phyloP scores from a whole-genome alignment of 2,888 invertebrate genomes.

The Fragum whitleyi region DNA sequence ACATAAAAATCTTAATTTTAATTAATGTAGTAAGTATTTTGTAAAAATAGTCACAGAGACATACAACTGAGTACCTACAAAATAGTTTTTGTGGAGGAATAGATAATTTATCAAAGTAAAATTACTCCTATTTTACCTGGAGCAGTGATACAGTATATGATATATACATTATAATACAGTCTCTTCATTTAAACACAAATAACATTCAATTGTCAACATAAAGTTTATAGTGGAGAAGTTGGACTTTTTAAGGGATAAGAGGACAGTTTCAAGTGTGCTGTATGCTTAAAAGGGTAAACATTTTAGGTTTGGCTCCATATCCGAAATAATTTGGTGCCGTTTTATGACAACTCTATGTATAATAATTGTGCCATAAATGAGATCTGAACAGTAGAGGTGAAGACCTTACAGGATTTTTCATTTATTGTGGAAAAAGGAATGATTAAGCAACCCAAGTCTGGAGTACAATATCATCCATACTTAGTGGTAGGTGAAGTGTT shows the following conservation, averaged over 20 bases:
- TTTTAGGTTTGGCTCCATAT: not conserved
- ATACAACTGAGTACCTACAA: not conserved
- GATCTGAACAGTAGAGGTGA: conserved; percentile 6
- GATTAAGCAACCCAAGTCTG: conserved; percentile 57
- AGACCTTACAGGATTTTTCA: not conserved
- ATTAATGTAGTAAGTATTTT: no score
- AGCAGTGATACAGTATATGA: conserved; percentile 2
- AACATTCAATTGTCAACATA: conserved; percentile 27
- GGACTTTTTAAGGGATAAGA: conserved; percentile 1
- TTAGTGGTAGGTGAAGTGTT: conserved; percentile 48
- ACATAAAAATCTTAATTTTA: no score
- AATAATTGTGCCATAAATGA: conserved; percentile 12
- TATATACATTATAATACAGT: conserved; percentile 18
- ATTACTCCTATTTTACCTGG: not conserved
- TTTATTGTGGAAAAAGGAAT: conserved; percentile 31
- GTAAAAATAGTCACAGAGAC: no score
- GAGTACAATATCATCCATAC: conserved; percentile 58
- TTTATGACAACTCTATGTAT: conserved; percentile 1
- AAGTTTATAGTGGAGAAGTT: not conserved
- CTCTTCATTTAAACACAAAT: conserved; percentile 15
- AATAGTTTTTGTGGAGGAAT: not conserved
- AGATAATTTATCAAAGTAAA: not conserved
- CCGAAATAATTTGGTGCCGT: conserved; percentile 12
- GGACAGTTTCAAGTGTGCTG: conserved; percentile 6
- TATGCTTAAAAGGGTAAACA: not conserved